Percentiles rank a stretch among this genome's conserved stretches.
Conservation (phyloP, 1,140 invertebrate species). For the Drosophila murphyi region DNA sequence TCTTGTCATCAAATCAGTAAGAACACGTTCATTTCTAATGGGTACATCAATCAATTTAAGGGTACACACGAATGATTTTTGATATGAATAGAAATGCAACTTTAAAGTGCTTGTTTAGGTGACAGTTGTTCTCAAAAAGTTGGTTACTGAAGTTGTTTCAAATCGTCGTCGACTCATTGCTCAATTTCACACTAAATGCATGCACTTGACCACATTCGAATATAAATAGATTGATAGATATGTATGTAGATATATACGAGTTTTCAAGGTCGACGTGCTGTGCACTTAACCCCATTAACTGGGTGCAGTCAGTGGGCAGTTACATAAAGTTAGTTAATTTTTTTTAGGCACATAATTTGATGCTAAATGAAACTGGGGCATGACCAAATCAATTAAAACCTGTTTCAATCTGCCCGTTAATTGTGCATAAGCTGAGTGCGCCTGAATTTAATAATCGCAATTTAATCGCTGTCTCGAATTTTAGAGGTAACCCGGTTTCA, state of each 20-base stretch:
- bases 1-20: no score
- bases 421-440: slow-evolving; percentile 37
- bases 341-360: slow-evolving; percentile 41
- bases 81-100: background rate
- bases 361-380: slow-evolving; percentile 59
- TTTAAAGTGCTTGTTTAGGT: background rate
- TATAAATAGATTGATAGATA: slow-evolving; percentile 13
- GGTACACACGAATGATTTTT: background rate
- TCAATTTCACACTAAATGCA: slow-evolving; percentile 45
- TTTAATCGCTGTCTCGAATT: slow-evolving; percentile 26
- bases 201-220: slow-evolving; percentile 20
- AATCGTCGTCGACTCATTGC: slow-evolving; percentile 25
- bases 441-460: slow-evolving; percentile 29
- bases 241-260: slow-evolving; percentile 15
- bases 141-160: background rate
- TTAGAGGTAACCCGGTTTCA: slow-evolving; percentile 15
- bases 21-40: background rate
- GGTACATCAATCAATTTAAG: slow-evolving; percentile 3
- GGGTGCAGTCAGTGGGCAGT: slow-evolving; percentile 23
- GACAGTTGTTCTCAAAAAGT: slow-evolving; percentile 13
- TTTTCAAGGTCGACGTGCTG: slow-evolving; percentile 49
- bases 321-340: slow-evolving; percentile 37
- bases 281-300: slow-evolving; percentile 58
- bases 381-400: slow-evolving; percentile 55
- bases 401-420: slow-evolving; percentile 29